Conservation (phyloP, 2,797 vertebrate genomes). For the Dallia pectoralis region DNA sequence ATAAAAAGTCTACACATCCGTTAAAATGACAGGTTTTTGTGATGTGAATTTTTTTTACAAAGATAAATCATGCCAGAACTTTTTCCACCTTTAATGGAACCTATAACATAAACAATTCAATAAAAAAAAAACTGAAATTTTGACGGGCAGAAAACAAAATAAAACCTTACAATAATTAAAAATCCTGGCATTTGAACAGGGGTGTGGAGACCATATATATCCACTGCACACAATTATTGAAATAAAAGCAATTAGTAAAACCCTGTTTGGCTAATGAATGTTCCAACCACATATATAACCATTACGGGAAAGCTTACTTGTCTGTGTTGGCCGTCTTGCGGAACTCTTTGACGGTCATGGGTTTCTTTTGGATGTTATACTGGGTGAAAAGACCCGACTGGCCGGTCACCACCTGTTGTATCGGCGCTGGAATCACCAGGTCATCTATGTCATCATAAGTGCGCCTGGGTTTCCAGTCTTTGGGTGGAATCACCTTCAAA, state of each 20-base stretch:
- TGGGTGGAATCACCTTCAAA: constrained; percentile 89
- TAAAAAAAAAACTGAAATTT: too few species aligned
- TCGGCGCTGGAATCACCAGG: constrained; percentile 91
- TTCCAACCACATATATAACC: neutral
- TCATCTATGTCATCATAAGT: constrained; percentile 94
- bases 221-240: neutral
- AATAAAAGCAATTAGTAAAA: neutral
- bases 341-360: constrained; percentile 94
- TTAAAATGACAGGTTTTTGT: too few species aligned
- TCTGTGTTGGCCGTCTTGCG: constrained; percentile 90
- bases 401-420: constrained; percentile 97
- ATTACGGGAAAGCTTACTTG: constrained; percentile 75
- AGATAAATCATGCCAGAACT: too few species aligned
- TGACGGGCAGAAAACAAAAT: too few species aligned
- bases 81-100: too few species aligned
- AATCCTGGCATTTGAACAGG: too few species aligned
- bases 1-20: too few species aligned
- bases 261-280: neutral
- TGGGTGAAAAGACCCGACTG: constrained; percentile 97
- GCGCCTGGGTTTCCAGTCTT: constrained; percentile 88
- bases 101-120: too few species aligned
- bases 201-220: too few species aligned
- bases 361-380: constrained; percentile 99
- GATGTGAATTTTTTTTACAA: too few species aligned
- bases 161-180: too few species aligned